Evolutionary conservation across 2,113 vertebrate genomes (phyloP).

Genomic region (Sylvia atricapilla): DNA sequence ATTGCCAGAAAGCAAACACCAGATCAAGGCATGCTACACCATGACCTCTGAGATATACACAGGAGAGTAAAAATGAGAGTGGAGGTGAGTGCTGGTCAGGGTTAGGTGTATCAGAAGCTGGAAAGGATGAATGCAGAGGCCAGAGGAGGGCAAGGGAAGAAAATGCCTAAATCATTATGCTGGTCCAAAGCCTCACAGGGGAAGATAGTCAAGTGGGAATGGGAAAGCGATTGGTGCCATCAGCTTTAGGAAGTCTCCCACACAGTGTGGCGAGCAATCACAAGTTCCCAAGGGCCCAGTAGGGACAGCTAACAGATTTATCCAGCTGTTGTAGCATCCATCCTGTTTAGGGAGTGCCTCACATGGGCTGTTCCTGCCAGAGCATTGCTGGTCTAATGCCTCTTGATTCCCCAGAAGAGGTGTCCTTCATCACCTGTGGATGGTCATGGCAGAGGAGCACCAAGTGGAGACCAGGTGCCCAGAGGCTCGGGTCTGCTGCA

Average conservation of each 20-base stretch:
- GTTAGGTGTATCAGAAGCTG: accelerated
- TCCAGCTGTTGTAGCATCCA: neutral
- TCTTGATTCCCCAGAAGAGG: neutral
- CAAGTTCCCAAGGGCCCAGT: neutral
- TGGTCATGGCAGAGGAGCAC: neutral
- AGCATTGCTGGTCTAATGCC: neutral
- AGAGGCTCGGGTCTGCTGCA: neutral
- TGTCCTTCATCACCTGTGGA: neutral
- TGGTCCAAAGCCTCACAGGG: neutral
- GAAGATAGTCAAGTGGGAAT: neutral
- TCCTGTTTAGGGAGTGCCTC: neutral
- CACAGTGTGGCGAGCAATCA: neutral
- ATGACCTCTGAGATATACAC: neutral
- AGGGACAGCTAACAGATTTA: neutral
- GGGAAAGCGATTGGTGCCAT: neutral
- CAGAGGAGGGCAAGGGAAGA: neutral
- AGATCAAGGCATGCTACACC: neutral
- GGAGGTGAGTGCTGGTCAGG: neutral
- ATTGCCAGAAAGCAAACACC: neutral
- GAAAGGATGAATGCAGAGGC: neutral
- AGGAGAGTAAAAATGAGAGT: neutral
- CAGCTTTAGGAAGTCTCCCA: neutral
- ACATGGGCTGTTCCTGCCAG: neutral
- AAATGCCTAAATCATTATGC: neutral
- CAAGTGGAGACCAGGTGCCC: accelerated